phyloP scores from a whole-genome alignment of 2,888 invertebrate genomes.

The Synanthedon formicaeformis region DNA sequence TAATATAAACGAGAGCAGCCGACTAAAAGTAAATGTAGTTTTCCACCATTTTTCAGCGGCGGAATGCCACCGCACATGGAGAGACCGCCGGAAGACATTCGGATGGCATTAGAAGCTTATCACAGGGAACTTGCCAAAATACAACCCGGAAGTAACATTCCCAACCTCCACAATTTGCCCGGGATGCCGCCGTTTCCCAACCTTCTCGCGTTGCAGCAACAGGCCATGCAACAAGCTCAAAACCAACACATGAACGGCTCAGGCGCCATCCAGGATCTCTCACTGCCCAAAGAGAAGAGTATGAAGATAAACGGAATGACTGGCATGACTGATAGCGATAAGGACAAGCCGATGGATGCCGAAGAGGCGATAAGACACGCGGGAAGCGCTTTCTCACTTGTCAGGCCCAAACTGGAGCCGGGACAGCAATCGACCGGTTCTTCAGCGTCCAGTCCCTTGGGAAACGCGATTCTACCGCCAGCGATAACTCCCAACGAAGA shows the following conservation, averaged over 20 bases:
- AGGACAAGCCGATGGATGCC: slow-evolving; percentile 71
- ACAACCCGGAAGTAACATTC: slow-evolving; percentile 75
- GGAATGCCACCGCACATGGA: slow-evolving; percentile 73
- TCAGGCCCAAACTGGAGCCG: slow-evolving; percentile 87
- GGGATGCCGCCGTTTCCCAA: slow-evolving; percentile 73
- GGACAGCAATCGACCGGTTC: slow-evolving; percentile 80
- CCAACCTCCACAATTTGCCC: slow-evolving; percentile 63
- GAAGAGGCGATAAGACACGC: slow-evolving; percentile 82
- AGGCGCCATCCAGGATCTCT: slow-evolving; percentile 82
- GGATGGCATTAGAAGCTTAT: slow-evolving; percentile 90
- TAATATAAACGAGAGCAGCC: slow-evolving; percentile 12
- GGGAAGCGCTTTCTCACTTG: slow-evolving; percentile 88
- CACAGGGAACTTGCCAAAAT: slow-evolving; percentile 93
- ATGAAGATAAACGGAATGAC: slow-evolving; percentile 75
- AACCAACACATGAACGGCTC: slow-evolving; percentile 74
- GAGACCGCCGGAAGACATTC: slow-evolving; percentile 83
- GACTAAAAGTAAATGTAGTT: slow-evolving; percentile 76
- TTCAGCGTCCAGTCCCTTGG: slow-evolving; percentile 85
- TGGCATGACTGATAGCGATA: slow-evolving; percentile 76
- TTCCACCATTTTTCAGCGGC: slow-evolving; percentile 88
- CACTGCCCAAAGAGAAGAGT: slow-evolving; percentile 82
- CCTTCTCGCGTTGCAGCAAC: slow-evolving; percentile 83
- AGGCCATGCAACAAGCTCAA: slow-evolving; percentile 57
- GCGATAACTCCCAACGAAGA: slow-evolving; percentile 86
- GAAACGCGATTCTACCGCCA: slow-evolving; percentile 87